Percentiles rank a stretch among this genome's conserved stretches.
Conservation (phyloP, 2,113 vertebrate species). For the Microtus ochrogaster region DNA sequence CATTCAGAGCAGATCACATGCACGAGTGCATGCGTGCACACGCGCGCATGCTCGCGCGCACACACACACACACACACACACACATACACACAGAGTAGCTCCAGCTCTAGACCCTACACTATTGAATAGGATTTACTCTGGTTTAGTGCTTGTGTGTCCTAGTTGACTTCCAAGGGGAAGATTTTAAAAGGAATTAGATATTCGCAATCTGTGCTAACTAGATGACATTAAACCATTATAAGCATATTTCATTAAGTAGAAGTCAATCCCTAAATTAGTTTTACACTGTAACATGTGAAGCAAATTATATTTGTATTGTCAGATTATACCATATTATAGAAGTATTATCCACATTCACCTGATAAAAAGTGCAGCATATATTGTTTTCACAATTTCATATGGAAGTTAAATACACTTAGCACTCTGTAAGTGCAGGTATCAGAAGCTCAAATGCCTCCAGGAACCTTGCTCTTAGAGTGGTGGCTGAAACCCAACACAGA, state of each 20-base stretch:
- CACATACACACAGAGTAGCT: not conserved
- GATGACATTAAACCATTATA: constrained; percentile 53
- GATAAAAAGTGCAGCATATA: not conserved
- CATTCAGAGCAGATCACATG: not conserved
- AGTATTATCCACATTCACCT: not conserved
- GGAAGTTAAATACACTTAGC: constrained; percentile 9
- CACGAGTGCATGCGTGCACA: not conserved
- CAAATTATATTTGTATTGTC: constrained; percentile 62
- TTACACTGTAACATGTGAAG: constrained; percentile 55
- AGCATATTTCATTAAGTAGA: constrained; percentile 58
- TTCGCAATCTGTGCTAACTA: constrained; percentile 53
- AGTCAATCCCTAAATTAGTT: constrained; percentile 67
- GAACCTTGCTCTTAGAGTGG: not conserved
- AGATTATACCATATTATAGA: constrained; percentile 40
- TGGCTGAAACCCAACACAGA: not conserved
- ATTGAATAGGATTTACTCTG: constrained; percentile 22
- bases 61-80: not conserved
- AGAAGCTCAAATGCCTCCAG: not conserved
- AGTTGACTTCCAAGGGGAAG: constrained; percentile 34
- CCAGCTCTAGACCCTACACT: not conserved
- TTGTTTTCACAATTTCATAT: constrained; percentile 24
- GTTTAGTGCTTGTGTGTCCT: not conserved
- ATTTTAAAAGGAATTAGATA: constrained; percentile 37
- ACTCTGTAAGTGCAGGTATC: not conserved
- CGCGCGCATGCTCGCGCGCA: not conserved